Conservation (phyloP, 2,888 invertebrate species). For the Scrobipalpa atriplicella region DNA sequence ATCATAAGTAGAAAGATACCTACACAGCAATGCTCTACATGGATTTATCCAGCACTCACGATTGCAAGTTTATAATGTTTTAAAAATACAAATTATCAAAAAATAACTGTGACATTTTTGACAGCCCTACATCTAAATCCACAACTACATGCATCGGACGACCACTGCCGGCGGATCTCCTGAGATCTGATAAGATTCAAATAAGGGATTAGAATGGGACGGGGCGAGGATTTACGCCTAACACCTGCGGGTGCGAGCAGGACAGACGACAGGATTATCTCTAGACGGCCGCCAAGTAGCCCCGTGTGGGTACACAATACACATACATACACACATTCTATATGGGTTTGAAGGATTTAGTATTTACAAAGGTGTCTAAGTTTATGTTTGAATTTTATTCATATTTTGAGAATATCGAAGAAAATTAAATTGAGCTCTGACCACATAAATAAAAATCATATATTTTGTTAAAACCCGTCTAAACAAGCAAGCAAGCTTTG, state of each 20-base stretch:
- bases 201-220: constrained; percentile 82
- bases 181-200: constrained; percentile 84
- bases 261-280: constrained; percentile 76
- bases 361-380: neutral
- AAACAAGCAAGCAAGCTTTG: too few species aligned
- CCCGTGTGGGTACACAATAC: constrained; percentile 13
- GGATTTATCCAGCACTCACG: too few species aligned
- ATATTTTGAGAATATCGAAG: neutral
- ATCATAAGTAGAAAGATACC: too few species aligned
- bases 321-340: too few species aligned
- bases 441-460: too few species aligned
- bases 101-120: constrained; percentile 25
- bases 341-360: neutral
- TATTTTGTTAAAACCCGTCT: too few species aligned
- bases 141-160: constrained; percentile 67
- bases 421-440: too few species aligned
- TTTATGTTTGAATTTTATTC: neutral
- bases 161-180: constrained; percentile 78
- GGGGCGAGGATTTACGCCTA: constrained; percentile 72
- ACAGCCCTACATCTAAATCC: constrained; percentile 66
- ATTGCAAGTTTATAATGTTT: too few species aligned
- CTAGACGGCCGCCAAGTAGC: constrained; percentile 69
- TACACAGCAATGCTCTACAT: too few species aligned
- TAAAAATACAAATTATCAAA: too few species aligned
- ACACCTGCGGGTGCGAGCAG: constrained; percentile 58